Conservation (phyloP, 2,113 vertebrate genomes). For the Forbesichthys agassizii region DNA sequence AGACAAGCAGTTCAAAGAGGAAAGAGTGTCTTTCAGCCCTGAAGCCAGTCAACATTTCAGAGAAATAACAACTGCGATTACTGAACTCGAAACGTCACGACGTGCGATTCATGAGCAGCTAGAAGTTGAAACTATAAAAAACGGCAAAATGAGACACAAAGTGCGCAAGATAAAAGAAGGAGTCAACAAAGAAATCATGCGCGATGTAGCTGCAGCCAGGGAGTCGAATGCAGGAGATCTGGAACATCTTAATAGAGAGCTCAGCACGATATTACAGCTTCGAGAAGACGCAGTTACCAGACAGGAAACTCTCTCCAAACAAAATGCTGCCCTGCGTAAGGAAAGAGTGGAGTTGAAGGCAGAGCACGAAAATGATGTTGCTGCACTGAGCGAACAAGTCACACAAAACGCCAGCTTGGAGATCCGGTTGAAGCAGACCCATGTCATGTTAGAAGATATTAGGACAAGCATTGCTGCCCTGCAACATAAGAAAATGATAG, state of each 20-base stretch:
- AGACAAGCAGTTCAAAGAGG: slow-evolving; percentile 73
- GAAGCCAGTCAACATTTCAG: slow-evolving; percentile 75
- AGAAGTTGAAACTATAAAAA: slow-evolving; percentile 84
- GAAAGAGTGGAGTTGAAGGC: slow-evolving; percentile 9
- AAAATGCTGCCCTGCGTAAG: slow-evolving; percentile 36
- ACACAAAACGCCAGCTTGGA: slow-evolving; percentile 22
- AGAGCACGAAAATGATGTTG: slow-evolving; percentile 3
- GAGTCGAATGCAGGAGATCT: slow-evolving; percentile 60
- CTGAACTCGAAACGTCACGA: slow-evolving; percentile 76
- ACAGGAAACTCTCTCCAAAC: slow-evolving; percentile 48
- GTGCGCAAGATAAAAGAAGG: slow-evolving; percentile 54
- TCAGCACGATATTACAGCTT: slow-evolving; percentile 35
- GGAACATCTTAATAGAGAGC: slow-evolving; percentile 58
- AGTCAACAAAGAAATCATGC: slow-evolving; percentile 43
- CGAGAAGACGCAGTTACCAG: slow-evolving; percentile 41
- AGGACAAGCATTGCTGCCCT: background rate
- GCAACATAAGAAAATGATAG: background rate
- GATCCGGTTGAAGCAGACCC: slow-evolving; percentile 27
- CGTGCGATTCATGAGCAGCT: slow-evolving; percentile 72
- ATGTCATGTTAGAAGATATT: slow-evolving; percentile 25
- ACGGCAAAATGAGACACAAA: slow-evolving; percentile 75
- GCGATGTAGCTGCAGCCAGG: slow-evolving; percentile 68
- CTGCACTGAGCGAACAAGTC: slow-evolving; percentile 37
- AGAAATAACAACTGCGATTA: slow-evolving; percentile 71
- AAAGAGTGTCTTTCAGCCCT: slow-evolving; percentile 64